Conservation (phyloP, 2,888 invertebrate species). For the Xanthorhoe spadicearia region DNA sequence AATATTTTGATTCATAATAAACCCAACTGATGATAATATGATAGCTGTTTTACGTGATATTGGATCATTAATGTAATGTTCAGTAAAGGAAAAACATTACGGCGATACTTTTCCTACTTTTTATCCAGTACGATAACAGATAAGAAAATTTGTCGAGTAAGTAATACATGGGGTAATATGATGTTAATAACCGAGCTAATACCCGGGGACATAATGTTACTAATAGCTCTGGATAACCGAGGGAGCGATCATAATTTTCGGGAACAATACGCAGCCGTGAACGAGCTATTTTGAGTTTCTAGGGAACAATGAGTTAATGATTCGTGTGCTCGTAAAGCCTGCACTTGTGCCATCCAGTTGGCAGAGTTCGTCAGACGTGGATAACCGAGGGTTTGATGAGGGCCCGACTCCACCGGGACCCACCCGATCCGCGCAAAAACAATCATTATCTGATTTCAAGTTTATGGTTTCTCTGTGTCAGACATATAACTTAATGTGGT, state of each 20-base stretch:
- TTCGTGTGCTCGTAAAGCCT: conserved; percentile 71
- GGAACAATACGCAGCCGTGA: conserved; percentile 71
- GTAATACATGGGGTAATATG: conserved; percentile 47
- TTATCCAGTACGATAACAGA: conserved; percentile 24
- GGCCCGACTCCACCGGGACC: conserved; percentile 48
- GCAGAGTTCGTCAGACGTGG: conserved; percentile 62
- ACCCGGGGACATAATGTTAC: conserved; percentile 70
- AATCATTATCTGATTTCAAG: conserved; percentile 38
- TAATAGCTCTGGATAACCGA: conserved; percentile 72
- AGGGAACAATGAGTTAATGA: conserved; percentile 78
- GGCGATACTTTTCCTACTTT: conserved; percentile 30
- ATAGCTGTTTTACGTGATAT: conserved; percentile 46
- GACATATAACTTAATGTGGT: conserved; percentile 13
- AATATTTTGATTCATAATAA: conserved; percentile 11
- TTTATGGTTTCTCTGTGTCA: conserved; percentile 23
- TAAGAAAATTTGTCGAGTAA: conserved; percentile 45
- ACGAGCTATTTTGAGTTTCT: conserved; percentile 69
- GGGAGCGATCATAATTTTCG: conserved; percentile 75
- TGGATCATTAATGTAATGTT: conserved; percentile 42
- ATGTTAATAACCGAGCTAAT: conserved; percentile 60
- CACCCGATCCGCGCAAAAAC: conserved; percentile 43
- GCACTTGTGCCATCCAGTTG: conserved; percentile 64
- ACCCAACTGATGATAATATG: conserved; percentile 35
- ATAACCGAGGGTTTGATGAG: conserved; percentile 62
- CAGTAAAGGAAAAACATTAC: conserved; percentile 38